Evolutionary conservation across 2,113 vertebrate species (phyloP).

Genomic region (Acanthochromis polyacanthus): DNA sequence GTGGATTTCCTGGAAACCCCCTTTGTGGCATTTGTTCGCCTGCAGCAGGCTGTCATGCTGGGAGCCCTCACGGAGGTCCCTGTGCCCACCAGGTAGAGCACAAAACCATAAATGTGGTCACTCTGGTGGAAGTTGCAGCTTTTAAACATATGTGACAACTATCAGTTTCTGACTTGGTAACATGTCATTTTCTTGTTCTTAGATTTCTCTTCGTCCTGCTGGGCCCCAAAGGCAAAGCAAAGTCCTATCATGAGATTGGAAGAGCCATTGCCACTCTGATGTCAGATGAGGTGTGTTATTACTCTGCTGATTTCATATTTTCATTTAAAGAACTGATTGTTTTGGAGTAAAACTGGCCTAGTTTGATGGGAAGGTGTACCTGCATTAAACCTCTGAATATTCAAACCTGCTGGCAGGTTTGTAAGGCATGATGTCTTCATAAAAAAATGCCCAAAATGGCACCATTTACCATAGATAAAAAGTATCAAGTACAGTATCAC

Average conservation of each 20-base stretch:
- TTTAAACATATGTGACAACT: background rate
- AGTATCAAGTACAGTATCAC: too few relatives aligned
- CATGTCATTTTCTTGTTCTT: background rate
- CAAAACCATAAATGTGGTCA: too few relatives aligned
- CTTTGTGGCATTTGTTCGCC: conserved; percentile 95
- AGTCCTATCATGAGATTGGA: conserved; percentile 98
- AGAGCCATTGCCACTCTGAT: conserved; percentile 97
- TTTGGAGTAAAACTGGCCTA: too few relatives aligned
- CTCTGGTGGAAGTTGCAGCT: too few relatives aligned
- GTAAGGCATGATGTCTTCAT: too few relatives aligned
- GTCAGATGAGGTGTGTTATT: conserved; percentile 93
- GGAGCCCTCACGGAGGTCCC: conserved; percentile 97
- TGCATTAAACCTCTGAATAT: too few relatives aligned
- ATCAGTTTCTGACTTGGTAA: background rate
- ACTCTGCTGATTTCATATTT: background rate
- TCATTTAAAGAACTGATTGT: background rate
- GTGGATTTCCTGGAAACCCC: conserved; percentile 95
- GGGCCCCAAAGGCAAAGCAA: conserved; percentile 97
- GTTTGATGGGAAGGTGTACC: too few relatives aligned
- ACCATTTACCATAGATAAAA: too few relatives aligned
- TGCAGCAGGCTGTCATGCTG: conserved; percentile 96
- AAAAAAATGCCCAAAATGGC: too few relatives aligned
- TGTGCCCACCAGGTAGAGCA: conserved; percentile 88
- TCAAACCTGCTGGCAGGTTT: too few relatives aligned
- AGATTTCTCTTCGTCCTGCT: conserved; percentile 97